These are phyloP conservation scores for Lycodopsis pacificus DNA, from an alignment of 2,797 vertebrate species.

Conservation along the genomic window DNA sequence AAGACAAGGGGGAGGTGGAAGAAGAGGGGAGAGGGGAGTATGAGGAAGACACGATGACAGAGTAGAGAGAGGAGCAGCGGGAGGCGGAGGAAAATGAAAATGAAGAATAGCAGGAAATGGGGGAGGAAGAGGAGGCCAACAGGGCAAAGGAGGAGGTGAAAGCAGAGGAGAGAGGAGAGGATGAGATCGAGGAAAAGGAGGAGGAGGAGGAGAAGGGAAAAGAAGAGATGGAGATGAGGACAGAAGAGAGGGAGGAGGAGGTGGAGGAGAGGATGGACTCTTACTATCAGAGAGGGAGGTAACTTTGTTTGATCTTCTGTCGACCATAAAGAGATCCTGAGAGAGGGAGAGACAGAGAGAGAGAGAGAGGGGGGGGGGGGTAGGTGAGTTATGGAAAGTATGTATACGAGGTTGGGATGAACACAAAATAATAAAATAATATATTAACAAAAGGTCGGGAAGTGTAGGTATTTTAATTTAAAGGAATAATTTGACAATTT, in stretches of 20 bases:
- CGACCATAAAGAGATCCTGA: slow-evolving; percentile 86
- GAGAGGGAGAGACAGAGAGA: not conserved
- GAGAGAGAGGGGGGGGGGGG: not conserved
- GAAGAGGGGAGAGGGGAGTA: slow-evolving; percentile 1
- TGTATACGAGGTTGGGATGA: not conserved
- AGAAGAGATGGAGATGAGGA: slow-evolving; percentile 21
- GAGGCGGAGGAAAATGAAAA: not conserved
- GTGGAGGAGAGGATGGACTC: slow-evolving; percentile 56
- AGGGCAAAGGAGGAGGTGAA: slow-evolving; percentile 30
- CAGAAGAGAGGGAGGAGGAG: slow-evolving; percentile 16
- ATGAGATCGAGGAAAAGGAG: not conserved
- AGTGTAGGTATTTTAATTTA: too few relatives aligned
- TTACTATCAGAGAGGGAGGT: slow-evolving; percentile 83
- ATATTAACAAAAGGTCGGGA: not conserved
- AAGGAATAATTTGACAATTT: not conserved
- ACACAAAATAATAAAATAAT: not conserved
- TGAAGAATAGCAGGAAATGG: not conserved
- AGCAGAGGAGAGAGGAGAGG: slow-evolving; percentile 5
- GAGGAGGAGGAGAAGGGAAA: slow-evolving; percentile 17
- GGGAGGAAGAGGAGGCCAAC: slow-evolving; percentile 4
- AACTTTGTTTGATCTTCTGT: slow-evolving; percentile 77
- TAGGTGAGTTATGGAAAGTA: not conserved
- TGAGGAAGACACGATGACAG: not conserved
- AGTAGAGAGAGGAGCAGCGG: slow-evolving; percentile 11
- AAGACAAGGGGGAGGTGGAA: not conserved